These are phyloP conservation scores for Camponotus floridanus DNA, from an alignment of 1,140 invertebrate species.

Conservation along the genomic window DNA sequence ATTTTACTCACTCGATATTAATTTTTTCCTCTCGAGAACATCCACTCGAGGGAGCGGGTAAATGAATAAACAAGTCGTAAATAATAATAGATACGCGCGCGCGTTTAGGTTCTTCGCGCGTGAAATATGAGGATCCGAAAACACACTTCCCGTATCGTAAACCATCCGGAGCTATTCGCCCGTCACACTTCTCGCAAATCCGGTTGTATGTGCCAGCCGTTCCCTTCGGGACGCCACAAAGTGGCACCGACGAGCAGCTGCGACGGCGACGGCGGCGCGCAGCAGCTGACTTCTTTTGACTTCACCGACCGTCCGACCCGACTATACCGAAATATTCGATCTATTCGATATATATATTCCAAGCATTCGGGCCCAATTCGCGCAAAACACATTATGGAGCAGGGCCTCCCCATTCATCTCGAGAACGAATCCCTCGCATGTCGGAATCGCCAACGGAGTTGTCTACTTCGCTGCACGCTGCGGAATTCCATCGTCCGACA, in stretches of 20 bases:
- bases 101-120: background rate
- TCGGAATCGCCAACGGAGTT: slow-evolving; percentile 22
- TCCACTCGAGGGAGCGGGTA: background rate
- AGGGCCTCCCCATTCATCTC: slow-evolving; percentile 17
- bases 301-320: slow-evolving; percentile 22
- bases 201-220: slow-evolving; percentile 18
- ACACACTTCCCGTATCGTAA: slow-evolving; percentile 34
- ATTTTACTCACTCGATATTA: background rate
- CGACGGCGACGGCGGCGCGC: too few relatives aligned
- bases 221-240: background rate
- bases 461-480: slow-evolving; percentile 37
- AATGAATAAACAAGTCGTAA: slow-evolving; percentile 41
- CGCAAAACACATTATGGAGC: slow-evolving; percentile 4
- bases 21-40: background rate
- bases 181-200: slow-evolving; percentile 48
- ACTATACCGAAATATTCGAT: slow-evolving; percentile 32
- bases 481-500: slow-evolving; percentile 29
- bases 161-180: slow-evolving; percentile 41
- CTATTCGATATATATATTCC: slow-evolving; percentile 51
- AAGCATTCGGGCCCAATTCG: slow-evolving; percentile 16
- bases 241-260: too few relatives aligned
- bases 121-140: slow-evolving; percentile 35
- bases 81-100: slow-evolving; percentile 31
- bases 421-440: slow-evolving; percentile 4
- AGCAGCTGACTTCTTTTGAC: slow-evolving; percentile 48